Base-by-base conservation (phyloP, 1,140 invertebrate species). In the Drosophila busckii region DNA sequence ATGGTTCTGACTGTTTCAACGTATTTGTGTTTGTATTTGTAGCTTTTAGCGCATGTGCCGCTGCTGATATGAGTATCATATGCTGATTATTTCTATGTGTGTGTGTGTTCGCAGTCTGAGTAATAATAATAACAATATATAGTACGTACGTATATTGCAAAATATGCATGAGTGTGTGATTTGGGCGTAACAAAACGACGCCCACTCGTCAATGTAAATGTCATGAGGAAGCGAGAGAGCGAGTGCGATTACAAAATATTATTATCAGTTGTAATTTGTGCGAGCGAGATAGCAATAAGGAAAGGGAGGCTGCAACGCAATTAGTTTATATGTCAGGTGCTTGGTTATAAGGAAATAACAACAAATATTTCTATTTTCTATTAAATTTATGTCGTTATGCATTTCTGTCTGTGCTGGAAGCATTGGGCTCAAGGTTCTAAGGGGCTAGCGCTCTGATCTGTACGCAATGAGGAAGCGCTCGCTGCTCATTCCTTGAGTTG, bases 121-220 rank as follows among this genome's bases (percentile, higher is more conserved):
- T 68, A 71, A 71, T 71, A 66, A 71, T 67, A 60, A 48, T 63
- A 59, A 71, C 59, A 60, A 49, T 54, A 52, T 41, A 40, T n/a
- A n/a, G n/a, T n/a, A 29, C 15, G 8, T 44, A 44, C 40, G 44
- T 44, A 42, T 44, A 50, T 42, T 58, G 44, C 31, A 40, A 45
- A 58, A 49, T 49, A 32, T 38, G 45, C 46, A 58, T 20, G n/a
- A 35, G 54, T 16, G 13, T 20, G 8, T 19, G 26, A 8, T 19
- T 8, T 16, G 19, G 35, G 6, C 8, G 17, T 31, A n/a, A 9
- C 3, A 5, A 8, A 20, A 40, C 19, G 13, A 34, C 10, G 10
- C 37, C 22, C 15, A 17, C 10, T 13, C 22, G 40, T 26, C 32
- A 48, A 53, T 48, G 32, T 31, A 31, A 45, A 29, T 45, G 41